Percentiles rank a stretch among this genome's conserved stretches.
Conservation (phyloP, 1,140 invertebrate genomes). For the Hycleus cichorii region DNA sequence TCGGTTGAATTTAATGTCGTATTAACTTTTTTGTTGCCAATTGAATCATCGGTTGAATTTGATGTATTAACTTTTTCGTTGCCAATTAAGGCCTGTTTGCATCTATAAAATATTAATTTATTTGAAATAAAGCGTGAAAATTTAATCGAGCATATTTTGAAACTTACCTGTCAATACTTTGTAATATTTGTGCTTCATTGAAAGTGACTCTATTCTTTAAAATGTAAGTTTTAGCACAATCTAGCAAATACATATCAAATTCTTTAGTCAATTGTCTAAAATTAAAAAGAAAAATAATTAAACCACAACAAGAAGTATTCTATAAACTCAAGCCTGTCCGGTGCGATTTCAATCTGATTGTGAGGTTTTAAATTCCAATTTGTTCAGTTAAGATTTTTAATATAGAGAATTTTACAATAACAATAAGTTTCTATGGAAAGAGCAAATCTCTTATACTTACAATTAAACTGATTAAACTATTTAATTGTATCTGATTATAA, state of each 20-base stretch:
- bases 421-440: too few relatives aligned
- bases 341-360: too few relatives aligned
- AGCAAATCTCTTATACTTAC: too few relatives aligned
- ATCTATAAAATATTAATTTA: not conserved
- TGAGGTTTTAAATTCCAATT: too few relatives aligned
- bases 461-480: too few relatives aligned
- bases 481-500: too few relatives aligned
- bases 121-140: not conserved
- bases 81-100: not conserved
- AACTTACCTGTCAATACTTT: conserved; percentile 22
- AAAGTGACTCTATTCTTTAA: conserved; percentile 13
- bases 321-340: too few relatives aligned
- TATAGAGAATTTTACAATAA: too few relatives aligned
- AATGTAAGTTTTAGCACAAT: conserved; percentile 14
- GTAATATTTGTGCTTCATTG: conserved; percentile 16
- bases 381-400: too few relatives aligned
- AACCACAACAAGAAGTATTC: too few relatives aligned
- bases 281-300: not conserved
- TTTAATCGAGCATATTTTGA: not conserved
- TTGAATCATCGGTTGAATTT: not conserved
- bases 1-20: not conserved
- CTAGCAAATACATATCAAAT: conserved; percentile 17
- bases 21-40: not conserved
- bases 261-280: conserved; percentile 11
- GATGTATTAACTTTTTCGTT: not conserved